Percentiles rank a stretch among this genome's conserved stretches.
phyloP scores from a whole-genome alignment of 1,140 invertebrate genomes.

The Trichomalopsis sarcophagae region DNA sequence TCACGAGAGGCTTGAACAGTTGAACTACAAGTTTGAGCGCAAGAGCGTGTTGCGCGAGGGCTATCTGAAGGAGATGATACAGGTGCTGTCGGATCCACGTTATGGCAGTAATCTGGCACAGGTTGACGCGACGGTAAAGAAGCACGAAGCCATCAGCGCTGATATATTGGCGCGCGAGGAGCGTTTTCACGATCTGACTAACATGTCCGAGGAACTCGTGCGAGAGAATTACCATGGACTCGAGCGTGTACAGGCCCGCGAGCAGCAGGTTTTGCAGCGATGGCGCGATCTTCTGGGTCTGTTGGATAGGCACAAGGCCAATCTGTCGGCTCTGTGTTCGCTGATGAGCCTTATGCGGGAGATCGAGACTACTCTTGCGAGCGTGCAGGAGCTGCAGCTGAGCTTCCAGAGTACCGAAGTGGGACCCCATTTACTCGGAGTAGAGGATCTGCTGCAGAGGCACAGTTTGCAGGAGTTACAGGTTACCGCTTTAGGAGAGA shows the following conservation, averaged over 20 bases:
- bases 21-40: slow-evolving; percentile 96
- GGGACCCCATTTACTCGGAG: slow-evolving; percentile 92
- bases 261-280: slow-evolving; percentile 90
- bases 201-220: slow-evolving; percentile 93
- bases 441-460: slow-evolving; percentile 95
- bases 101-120: slow-evolving; percentile 93
- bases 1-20: slow-evolving; percentile 94
- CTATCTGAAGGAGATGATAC: slow-evolving; percentile 98
- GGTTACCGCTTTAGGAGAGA: slow-evolving; percentile 89
- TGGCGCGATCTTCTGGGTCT: slow-evolving; percentile 92
- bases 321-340: slow-evolving; percentile 84
- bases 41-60: slow-evolving; percentile 94
- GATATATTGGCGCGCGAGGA: slow-evolving; percentile 97
- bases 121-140: slow-evolving; percentile 98
- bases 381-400: slow-evolving; percentile 87
- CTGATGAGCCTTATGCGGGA: slow-evolving; percentile 92
- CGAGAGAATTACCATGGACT: slow-evolving; percentile 94
- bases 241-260: slow-evolving; percentile 87
- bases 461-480: slow-evolving; percentile 82
- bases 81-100: slow-evolving; percentile 93
- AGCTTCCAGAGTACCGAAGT: slow-evolving; percentile 92
- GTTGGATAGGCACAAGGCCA: slow-evolving; percentile 89
- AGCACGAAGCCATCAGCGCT: slow-evolving; percentile 98
- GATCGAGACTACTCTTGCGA: slow-evolving; percentile 91
- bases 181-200: slow-evolving; percentile 93